Base-by-base conservation (phyloP, 2,113 vertebrate species). In the Pluvianellus socialis region DNA sequence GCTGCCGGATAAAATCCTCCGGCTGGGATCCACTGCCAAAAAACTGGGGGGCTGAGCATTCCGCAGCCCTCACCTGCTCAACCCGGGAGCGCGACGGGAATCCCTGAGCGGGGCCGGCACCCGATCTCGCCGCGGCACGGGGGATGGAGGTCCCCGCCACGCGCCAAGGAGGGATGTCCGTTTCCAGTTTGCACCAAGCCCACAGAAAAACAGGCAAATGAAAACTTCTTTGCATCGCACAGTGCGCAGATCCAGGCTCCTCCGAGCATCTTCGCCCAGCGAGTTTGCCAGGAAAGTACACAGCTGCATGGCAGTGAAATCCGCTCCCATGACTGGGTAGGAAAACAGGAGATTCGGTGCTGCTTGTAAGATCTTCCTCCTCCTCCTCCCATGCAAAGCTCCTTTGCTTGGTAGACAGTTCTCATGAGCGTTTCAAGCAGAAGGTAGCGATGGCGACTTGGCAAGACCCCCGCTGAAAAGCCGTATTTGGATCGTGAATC, bases 361-460 rank as follows among this genome's bases (percentile, higher is more conserved):
- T 26, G 66, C 90, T 11, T 38, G 70, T 2, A 9, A 77, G 61
- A 40, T 38, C 63, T 65, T 61, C 88, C 66, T 94, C 84, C 79
- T 94, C 84, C 79, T 85, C 63, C 61, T 33, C 70, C 9, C 47
- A 13, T 24, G 67, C 93, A 38, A 35, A 71, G 84, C 89, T 50
- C 61, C 6, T 63, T 38, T 32, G 87, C 80, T 35, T 26, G 87
- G 92, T 40, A 92, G 89, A 76, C 90, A 2, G 52, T 83, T 75
- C 72, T 83, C 80, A 35, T 12, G 42, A 35, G 12, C 45, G 0
- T 27, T 61, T 15, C 50, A 42, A 86, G 92, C 94, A 93, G 88
- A 93, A 94, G 94, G 92, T 6, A 95, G 81, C 23, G 49, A 59
- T 63, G 96, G 90, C 30, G 80, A 27, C 84, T 95, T 96, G 95